Percentiles rank a stretch among this genome's conserved stretches.
phyloP scores from a whole-genome alignment of 1,140 invertebrate species.

The Subanguina moxae region DNA sequence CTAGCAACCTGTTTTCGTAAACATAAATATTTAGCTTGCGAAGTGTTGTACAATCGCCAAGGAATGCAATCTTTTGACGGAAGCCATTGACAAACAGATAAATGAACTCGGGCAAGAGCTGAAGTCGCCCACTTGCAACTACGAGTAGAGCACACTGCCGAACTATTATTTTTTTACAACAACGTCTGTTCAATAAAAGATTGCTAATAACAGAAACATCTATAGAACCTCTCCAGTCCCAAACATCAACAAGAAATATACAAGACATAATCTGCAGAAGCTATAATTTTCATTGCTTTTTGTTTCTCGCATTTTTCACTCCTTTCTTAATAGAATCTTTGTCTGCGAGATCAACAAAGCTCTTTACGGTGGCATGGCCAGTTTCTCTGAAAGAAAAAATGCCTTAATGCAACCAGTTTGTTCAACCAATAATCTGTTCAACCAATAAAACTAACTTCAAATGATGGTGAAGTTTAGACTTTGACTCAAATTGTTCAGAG shows the following conservation, averaged over 20 bases:
- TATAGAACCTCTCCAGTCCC: no score
- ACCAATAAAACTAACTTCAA: slow-evolving; percentile 12
- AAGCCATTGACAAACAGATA: no score
- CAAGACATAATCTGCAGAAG: not conserved
- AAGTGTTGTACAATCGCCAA: slow-evolving; percentile 10
- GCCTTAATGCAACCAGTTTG: no score
- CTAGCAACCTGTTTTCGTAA: no score
- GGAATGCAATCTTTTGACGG: not conserved
- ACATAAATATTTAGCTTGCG: not conserved
- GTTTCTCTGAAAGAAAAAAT: slow-evolving; percentile 10
- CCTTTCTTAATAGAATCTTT: not conserved
- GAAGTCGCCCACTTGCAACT: no score
- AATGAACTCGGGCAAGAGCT: no score
- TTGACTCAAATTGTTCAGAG: slow-evolving; percentile 26
- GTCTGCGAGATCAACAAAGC: not conserved
- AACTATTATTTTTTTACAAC: no score
- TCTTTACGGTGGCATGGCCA: slow-evolving; percentile 36
- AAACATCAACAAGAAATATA: no score
- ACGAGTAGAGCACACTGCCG: no score
- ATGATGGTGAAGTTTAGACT: slow-evolving; percentile 38
- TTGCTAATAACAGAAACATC: not conserved
- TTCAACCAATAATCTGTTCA: no score
- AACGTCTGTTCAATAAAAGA: no score
- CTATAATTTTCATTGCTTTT: slow-evolving; percentile 11
- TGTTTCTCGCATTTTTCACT: slow-evolving; percentile 2